Base-by-base conservation (phyloP, 2,888 invertebrate genomes). In the Eumerus sabulonum region DNA sequence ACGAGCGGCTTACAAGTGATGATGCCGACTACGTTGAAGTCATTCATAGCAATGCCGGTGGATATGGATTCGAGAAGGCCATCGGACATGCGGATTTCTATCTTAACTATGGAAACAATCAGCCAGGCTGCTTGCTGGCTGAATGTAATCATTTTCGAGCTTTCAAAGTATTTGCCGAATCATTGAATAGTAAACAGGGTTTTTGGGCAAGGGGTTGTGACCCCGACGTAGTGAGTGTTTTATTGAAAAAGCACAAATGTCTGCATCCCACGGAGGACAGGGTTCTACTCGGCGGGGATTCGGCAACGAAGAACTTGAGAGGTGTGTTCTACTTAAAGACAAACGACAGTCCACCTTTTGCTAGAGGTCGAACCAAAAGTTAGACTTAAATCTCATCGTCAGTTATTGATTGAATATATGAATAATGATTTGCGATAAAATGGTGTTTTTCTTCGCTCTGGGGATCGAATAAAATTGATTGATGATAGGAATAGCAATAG, bases 1-100 rank as follows among this genome's bases (percentile, higher is more conserved):
- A 82, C 4, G 85, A 85, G 19, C 85, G 87, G 1, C 86, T 95
- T 14, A 92, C 92, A 62, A 86, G 86, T 40, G 89, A 86, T 9
- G 94, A 94, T 86, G 94, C 94, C 0, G 86, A 89, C 45, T 94
- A 94, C 84, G 94, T 93, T 1, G 94, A 94, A 84, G 91, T 94
- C 0, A 91, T 95, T 70, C 95, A 95, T 84, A 93, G 93, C 0
- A 92, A 92, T 81, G 92, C 90, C 5, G 87, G 87, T 42, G 85
- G 85, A 19, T 87, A 87, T 73, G 87, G 87, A n/a, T 87, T 85
- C 76, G 87, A 88, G 83, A 85, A 84, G 72, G 84, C 90, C 0
- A 82, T 90, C 83, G 92, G 92, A 0, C 88, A 91, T 79, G 87
- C 89, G 0, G 92, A 92, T 85, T 92, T 91, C 84, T 93, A 91